Conservation (phyloP, 2,888 invertebrate species). For the Cotesia congregata region DNA sequence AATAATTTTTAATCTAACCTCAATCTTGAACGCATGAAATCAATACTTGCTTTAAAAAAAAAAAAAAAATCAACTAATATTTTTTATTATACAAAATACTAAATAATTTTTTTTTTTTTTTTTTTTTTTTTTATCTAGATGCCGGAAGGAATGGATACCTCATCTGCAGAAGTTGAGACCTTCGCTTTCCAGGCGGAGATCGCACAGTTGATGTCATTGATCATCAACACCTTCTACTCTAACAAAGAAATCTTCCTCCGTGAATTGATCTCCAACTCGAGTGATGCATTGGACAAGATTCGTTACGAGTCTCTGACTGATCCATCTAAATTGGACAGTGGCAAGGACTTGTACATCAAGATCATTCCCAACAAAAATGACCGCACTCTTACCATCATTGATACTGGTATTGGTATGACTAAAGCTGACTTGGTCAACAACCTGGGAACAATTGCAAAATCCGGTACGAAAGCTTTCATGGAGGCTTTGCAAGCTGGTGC, state of each 20-base stretch:
- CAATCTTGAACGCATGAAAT: too few relatives aligned
- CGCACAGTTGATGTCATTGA: constrained; percentile 99
- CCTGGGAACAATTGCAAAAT: constrained; percentile 98
- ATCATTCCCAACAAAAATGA: constrained; percentile 97
- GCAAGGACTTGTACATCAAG: constrained; percentile 96
- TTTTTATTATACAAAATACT: constrained; percentile 26
- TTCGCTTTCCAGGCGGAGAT: constrained; percentile 99
- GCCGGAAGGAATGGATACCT: constrained; percentile 78
- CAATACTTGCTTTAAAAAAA: too few relatives aligned
- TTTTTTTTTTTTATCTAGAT: constrained; percentile 72
- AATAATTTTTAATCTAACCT: too few relatives aligned
- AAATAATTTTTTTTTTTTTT: constrained; percentile 39
- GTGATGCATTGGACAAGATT: constrained; percentile 93
- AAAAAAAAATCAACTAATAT: too few relatives aligned
- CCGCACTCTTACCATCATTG: constrained; percentile 94
- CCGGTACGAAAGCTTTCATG: constrained; percentile 99
- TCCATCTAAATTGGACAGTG: constrained; percentile 90
- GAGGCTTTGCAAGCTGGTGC: constrained; percentile 99
- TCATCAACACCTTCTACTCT: constrained; percentile 99
- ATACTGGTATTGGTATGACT: constrained; percentile 98
- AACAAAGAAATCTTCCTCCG: constrained; percentile 99
- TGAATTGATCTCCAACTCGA: constrained; percentile 98
- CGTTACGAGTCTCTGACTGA: constrained; percentile 98
- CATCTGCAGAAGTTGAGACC: constrained; percentile 86
- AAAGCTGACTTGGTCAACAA: constrained; percentile 99